Evolutionary conservation across 1,140 invertebrate species (phyloP).

Genomic region (Pseudobourletiella spinata): DNA sequence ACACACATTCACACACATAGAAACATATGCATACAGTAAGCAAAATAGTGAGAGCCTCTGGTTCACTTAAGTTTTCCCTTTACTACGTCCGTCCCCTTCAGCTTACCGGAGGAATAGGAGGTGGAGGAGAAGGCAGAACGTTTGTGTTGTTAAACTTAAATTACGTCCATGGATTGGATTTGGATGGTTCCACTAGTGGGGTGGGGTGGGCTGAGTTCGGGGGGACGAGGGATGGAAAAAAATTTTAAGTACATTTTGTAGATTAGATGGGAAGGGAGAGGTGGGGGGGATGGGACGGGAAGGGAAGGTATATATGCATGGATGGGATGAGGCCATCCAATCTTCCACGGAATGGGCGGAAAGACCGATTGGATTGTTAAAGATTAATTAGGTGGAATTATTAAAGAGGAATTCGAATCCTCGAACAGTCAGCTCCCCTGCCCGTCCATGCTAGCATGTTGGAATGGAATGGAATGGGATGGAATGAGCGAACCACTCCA

Average conservation of each 20-base stretch:
- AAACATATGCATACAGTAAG: no score
- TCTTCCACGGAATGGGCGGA: conserved; percentile 5
- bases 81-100: no score
- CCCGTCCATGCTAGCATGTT: background rate
- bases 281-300: background rate
- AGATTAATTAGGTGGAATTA: conserved; percentile 35
- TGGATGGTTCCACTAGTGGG: conserved; percentile 3
- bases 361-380: conserved; percentile 31
- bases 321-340: background rate
- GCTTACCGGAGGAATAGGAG: no score
- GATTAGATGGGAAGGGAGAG: conserved; percentile 6
- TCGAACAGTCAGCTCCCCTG: conserved; percentile 4
- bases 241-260: conserved; percentile 13
- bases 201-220: background rate
- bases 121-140: no score
- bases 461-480: no score
- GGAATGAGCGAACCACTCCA: no score
- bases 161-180: conserved; percentile 7
- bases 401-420: conserved; percentile 22
- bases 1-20: no score
- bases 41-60: no score
- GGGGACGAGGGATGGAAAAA: background rate
- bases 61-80: no score
- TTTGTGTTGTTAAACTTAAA: conserved; percentile 1
- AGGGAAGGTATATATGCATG: background rate